Conservation (phyloP, 2,888 invertebrate genomes). For the Drosophila niveifrons region DNA sequence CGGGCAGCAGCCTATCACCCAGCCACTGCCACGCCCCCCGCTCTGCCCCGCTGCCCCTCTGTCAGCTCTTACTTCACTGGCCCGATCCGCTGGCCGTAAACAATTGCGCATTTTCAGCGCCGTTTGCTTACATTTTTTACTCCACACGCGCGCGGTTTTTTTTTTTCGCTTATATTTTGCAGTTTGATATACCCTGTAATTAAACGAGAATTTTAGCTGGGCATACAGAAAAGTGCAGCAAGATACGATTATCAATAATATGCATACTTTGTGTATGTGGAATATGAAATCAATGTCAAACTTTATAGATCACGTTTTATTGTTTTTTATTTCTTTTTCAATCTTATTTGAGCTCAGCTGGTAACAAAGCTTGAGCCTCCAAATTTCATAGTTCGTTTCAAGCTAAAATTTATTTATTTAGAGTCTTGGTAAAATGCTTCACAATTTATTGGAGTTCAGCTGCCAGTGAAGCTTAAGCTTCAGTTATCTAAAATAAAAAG, state of each 20-base stretch:
- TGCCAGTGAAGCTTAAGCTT: too few species aligned
- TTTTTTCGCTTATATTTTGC: conserved; percentile 47
- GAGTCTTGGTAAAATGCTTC: too few species aligned
- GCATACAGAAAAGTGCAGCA: too few species aligned
- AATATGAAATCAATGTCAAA: too few species aligned
- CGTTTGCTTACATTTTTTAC: conserved; percentile 73
- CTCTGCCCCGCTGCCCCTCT: background rate
- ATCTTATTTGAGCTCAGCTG: too few species aligned
- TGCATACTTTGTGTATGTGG: background rate
- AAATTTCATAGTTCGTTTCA: too few species aligned
- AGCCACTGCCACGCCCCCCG: background rate
- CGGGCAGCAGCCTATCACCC: conserved; percentile 49
- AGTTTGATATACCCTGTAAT: conserved; percentile 47
- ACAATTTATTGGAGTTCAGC: too few species aligned
- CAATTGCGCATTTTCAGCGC: conserved; percentile 79
- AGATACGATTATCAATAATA: background rate
- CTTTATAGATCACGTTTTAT: too few species aligned
- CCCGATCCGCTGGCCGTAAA: conserved; percentile 61
- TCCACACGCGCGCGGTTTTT: conserved; percentile 32
- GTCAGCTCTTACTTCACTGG: background rate
- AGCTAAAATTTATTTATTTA: too few species aligned
- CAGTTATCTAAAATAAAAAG: too few species aligned
- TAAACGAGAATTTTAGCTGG: background rate
- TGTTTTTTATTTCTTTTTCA: too few species aligned
- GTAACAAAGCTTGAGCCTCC: too few species aligned